These are phyloP conservation scores for Euborellia annulipes DNA, from an alignment of 1,140 invertebrate genomes.

Conservation along the genomic window DNA sequence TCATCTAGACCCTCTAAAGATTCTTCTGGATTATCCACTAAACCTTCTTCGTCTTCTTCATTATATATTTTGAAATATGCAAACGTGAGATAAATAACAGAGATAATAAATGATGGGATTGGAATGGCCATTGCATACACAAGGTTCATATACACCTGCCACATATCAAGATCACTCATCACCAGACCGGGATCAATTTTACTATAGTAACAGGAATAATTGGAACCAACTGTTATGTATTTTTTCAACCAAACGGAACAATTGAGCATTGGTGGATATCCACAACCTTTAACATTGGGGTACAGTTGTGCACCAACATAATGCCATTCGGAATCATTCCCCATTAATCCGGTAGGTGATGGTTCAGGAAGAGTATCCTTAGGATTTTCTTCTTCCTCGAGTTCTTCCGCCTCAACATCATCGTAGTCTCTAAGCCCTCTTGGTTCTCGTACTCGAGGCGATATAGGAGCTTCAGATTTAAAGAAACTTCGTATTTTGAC, in stretches of 20 bases:
- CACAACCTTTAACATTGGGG: slow-evolving; percentile 79
- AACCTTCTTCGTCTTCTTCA: slow-evolving; percentile 54
- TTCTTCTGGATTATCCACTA: slow-evolving; percentile 31
- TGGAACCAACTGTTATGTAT: slow-evolving; percentile 57
- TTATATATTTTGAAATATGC: slow-evolving; percentile 86
- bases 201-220: slow-evolving; percentile 77
- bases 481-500: too few relatives aligned
- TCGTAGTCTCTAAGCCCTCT: slow-evolving; percentile 44
- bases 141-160: slow-evolving; percentile 65
- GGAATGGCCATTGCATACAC: slow-evolving; percentile 82
- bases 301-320: slow-evolving; percentile 64
- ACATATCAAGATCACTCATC: slow-evolving; percentile 73
- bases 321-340: slow-evolving; percentile 62
- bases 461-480: not conserved
- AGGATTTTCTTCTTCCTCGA: slow-evolving; percentile 9
- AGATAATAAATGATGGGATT: slow-evolving; percentile 79
- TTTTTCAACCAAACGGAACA: slow-evolving; percentile 65
- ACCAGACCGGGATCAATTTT: slow-evolving; percentile 68
- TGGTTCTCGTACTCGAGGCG: not conserved
- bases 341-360: slow-evolving; percentile 45
- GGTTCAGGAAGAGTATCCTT: slow-evolving; percentile 22
- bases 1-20: slow-evolving; percentile 10
- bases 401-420: slow-evolving; percentile 29
- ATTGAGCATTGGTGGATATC: slow-evolving; percentile 76
- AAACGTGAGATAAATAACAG: slow-evolving; percentile 76